phyloP scores from a whole-genome alignment of 2,113 vertebrate species.

The Pseudopipra pipra region DNA sequence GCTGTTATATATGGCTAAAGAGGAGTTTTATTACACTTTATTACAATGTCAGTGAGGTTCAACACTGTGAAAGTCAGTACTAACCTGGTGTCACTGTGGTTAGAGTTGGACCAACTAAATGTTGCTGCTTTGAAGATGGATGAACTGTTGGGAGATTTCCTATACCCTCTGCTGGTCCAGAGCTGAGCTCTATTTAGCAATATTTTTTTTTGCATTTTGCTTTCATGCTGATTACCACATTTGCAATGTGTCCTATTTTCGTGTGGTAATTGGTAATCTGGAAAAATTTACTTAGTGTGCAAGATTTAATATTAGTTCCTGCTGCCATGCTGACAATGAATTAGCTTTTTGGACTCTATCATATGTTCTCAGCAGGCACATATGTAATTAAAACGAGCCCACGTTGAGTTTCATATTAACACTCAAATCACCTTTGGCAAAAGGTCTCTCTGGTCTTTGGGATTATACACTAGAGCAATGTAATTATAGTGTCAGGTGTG shows the following conservation, averaged over 20 bases:
- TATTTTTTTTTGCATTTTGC: not conserved
- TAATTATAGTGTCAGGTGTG: constrained; percentile 14
- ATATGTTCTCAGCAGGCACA: constrained; percentile 60
- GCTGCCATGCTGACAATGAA: constrained; percentile 50
- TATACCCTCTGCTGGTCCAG: not conserved
- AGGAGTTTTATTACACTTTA: not conserved
- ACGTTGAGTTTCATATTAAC: constrained; percentile 25
- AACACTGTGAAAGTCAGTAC: not conserved
- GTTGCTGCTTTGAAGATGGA: not conserved
- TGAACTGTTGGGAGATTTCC: not conserved
- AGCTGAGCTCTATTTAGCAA: not conserved
- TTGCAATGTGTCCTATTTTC: not conserved
- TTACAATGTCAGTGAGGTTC: not conserved
- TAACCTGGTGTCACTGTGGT: not conserved
- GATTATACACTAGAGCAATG: not conserved
- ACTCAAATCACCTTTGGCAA: constrained; percentile 44
- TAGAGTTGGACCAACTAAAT: not conserved
- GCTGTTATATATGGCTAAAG: not conserved
- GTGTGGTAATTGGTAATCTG: constrained; percentile 16
- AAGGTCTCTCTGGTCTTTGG: constrained; percentile 55
- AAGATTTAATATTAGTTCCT: constrained; percentile 40
- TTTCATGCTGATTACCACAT: not conserved
- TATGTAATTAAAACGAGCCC: constrained; percentile 58
- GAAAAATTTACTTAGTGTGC: constrained; percentile 17
- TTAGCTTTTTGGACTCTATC: constrained; percentile 57